Conservation (phyloP, 2,113 vertebrate species). For the Oenanthe oenanthe region DNA sequence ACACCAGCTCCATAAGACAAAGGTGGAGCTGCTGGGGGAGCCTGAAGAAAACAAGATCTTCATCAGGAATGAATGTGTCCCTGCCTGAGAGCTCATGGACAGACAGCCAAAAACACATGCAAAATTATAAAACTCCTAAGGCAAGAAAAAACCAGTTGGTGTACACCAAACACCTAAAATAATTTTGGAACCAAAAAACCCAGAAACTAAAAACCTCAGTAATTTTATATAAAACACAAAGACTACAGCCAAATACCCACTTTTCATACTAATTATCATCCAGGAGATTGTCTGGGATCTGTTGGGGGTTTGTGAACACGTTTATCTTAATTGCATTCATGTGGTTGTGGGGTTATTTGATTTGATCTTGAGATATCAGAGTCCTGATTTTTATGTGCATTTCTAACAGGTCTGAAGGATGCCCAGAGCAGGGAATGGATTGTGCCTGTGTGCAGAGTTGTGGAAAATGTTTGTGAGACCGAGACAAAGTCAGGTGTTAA, state of each 20-base stretch:
- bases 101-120: background rate
- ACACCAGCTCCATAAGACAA: background rate
- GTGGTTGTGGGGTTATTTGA: background rate
- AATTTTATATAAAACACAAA: background rate
- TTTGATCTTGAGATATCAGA: background rate
- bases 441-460: background rate
- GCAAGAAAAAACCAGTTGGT: background rate
- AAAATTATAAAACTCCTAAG: background rate
- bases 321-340: slow-evolving; percentile 12
- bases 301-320: background rate
- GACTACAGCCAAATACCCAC: background rate
- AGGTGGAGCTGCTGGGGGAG: background rate
- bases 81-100: accelerated
- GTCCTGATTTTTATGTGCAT: background rate
- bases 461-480: background rate
- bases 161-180: background rate
- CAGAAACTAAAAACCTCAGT: background rate
- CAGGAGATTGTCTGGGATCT: background rate
- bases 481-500: background rate
- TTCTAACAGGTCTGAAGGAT: background rate
- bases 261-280: background rate
- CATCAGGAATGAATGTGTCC: background rate
- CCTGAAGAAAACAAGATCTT: background rate
- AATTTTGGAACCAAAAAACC: background rate
- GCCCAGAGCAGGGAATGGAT: background rate